Conservation (phyloP, 2,888 invertebrate genomes). For the Autographa gamma region DNA sequence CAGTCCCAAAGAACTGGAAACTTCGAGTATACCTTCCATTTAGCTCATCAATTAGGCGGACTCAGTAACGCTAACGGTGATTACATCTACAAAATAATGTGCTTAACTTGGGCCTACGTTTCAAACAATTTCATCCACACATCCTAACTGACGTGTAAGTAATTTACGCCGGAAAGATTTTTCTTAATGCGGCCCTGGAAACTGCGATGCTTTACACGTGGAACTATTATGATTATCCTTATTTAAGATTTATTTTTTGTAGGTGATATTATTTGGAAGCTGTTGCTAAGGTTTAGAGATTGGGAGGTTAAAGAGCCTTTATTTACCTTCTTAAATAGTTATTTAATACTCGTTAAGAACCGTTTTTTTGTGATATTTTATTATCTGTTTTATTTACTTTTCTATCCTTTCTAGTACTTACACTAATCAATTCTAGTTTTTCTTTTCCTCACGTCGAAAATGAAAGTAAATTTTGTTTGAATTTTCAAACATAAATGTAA, state of each 20-base stretch:
- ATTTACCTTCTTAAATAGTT: too few species aligned
- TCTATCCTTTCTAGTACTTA: too few species aligned
- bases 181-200: conserved; percentile 32
- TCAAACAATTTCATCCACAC: conserved; percentile 66
- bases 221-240: background rate
- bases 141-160: conserved; percentile 61
- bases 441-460: too few species aligned
- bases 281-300: too few species aligned
- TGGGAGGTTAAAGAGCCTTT: too few species aligned
- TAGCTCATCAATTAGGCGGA: conserved; percentile 59
- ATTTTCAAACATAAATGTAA: too few species aligned
- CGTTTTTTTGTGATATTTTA: too few species aligned
- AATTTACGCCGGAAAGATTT: conserved; percentile 64
- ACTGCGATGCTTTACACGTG: conserved; percentile 20
- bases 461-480: too few species aligned
- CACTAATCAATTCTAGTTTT: too few species aligned
- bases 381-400: too few species aligned
- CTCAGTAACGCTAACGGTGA: conserved; percentile 47
- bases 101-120: conserved; percentile 55
- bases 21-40: conserved; percentile 15
- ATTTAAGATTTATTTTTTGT: background rate
- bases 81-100: conserved; percentile 64
- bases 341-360: too few species aligned
- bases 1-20: background rate
- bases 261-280: too few species aligned